These are phyloP conservation scores for Fistularia tabacaria DNA, from an alignment of 2,797 vertebrate genomes.

Conservation along the genomic window DNA sequence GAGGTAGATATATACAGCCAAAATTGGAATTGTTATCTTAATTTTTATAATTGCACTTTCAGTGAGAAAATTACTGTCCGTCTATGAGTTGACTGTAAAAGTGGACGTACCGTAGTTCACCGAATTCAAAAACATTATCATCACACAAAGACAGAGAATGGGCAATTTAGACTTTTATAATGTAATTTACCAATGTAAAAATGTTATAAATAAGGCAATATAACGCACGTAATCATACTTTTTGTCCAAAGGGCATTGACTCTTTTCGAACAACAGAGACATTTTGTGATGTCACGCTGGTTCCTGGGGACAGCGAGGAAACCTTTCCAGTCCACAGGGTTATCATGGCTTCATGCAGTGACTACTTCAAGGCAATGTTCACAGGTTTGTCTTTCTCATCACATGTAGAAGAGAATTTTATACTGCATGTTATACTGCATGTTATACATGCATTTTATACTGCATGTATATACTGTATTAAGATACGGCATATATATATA, in stretches of 20 bases:
- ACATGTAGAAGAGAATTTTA: background rate
- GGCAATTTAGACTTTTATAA: too few relatives aligned
- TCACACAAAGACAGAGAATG: too few relatives aligned
- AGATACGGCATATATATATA: too few relatives aligned
- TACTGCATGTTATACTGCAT: background rate
- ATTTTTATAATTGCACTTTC: too few relatives aligned
- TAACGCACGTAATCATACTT: background rate
- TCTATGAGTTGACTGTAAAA: too few relatives aligned
- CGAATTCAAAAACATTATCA: too few relatives aligned
- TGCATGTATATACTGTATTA: too few relatives aligned
- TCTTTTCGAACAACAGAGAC: constrained; percentile 65
- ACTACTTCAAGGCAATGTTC: constrained; percentile 85
- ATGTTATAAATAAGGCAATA: background rate
- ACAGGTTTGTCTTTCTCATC: constrained; percentile 64
- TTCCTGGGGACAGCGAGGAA: constrained; percentile 76
- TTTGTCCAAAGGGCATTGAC: constrained; percentile 67
- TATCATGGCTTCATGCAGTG: constrained; percentile 80
- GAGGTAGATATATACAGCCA: too few relatives aligned
- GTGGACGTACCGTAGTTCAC: too few relatives aligned
- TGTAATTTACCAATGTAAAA: background rate
- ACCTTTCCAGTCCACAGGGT: constrained; percentile 77
- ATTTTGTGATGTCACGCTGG: constrained; percentile 76
- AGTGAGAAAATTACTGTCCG: too few relatives aligned
- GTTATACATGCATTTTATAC: too few relatives aligned
- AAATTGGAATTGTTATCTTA: too few relatives aligned